Conservation (phyloP, 2,888 invertebrate genomes). For the Apotomis capreana region DNA sequence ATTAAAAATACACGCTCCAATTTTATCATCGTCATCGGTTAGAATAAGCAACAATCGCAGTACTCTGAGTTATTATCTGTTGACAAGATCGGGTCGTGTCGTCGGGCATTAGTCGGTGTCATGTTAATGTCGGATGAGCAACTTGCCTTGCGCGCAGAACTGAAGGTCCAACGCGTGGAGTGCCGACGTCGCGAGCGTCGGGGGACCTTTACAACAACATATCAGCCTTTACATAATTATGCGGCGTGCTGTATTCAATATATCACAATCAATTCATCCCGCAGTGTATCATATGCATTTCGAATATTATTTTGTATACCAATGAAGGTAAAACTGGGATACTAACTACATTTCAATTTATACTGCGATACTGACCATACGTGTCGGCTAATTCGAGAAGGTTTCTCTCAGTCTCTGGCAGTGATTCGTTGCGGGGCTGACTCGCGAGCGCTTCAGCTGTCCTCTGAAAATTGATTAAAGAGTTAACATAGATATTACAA, state of each 20-base stretch:
- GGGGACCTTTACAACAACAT: constrained; percentile 65
- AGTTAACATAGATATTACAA: background rate
- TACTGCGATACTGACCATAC: constrained; percentile 61
- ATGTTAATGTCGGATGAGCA: constrained; percentile 43
- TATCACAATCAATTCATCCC: too few relatives aligned
- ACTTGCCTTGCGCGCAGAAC: constrained; percentile 81
- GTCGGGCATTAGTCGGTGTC: background rate
- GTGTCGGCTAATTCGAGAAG: constrained; percentile 72
- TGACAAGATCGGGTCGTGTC: constrained; percentile 15
- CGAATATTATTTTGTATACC: too few relatives aligned
- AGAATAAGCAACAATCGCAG: background rate
- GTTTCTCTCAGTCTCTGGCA: constrained; percentile 71
- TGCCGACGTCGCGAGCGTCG: constrained; percentile 79
- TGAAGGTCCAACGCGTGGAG: constrained; percentile 79
- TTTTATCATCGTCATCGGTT: background rate
- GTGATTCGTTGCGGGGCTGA: constrained; percentile 67
- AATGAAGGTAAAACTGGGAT: too few relatives aligned
- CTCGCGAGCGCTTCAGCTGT: constrained; percentile 58
- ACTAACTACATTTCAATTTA: too few relatives aligned
- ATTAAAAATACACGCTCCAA: constrained; percentile 12
- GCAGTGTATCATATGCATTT: too few relatives aligned
- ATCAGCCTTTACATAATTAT: constrained; percentile 24
- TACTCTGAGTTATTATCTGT: background rate
- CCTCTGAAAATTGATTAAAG: constrained; percentile 58
- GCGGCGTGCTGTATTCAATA: too few relatives aligned